Conservation (phyloP, 2,113 vertebrate genomes). For the Laterallus jamaicensis region DNA sequence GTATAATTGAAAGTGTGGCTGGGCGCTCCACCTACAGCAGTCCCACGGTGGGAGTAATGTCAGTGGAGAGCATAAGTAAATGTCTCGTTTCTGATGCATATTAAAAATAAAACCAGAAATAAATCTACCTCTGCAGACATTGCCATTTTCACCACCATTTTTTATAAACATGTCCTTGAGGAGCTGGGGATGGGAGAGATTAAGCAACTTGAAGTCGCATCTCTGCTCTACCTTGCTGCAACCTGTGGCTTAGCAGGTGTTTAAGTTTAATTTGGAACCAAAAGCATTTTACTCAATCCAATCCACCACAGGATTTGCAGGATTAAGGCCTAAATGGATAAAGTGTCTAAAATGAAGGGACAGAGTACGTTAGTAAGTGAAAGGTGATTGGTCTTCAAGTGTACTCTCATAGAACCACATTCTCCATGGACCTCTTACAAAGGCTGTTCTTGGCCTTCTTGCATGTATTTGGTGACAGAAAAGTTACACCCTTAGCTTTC, state of each 20-base stretch:
- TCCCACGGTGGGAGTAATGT: background rate
- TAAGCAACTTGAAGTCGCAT: background rate
- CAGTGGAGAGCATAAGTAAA: background rate
- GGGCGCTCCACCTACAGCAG: background rate
- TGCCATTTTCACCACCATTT: background rate
- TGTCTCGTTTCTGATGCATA: background rate
- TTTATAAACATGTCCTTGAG: background rate
- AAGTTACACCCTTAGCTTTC: conserved; percentile 30
- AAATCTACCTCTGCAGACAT: background rate
- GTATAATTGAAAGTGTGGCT: background rate
- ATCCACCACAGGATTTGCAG: background rate
- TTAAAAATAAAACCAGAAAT: background rate
- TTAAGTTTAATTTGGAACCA: background rate
- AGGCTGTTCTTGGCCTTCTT: background rate
- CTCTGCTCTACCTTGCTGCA: background rate
- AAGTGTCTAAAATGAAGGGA: background rate
- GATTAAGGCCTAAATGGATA: conserved; percentile 32
- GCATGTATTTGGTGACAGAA: conserved; percentile 46
- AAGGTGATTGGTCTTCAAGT: background rate
- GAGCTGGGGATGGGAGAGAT: background rate
- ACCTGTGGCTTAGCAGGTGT: background rate
- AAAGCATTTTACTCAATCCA: background rate
- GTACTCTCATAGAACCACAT: background rate
- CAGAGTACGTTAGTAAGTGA: background rate
- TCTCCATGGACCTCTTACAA: background rate